Conservation (phyloP, 2,113 vertebrate species). For the Empidonax traillii region DNA sequence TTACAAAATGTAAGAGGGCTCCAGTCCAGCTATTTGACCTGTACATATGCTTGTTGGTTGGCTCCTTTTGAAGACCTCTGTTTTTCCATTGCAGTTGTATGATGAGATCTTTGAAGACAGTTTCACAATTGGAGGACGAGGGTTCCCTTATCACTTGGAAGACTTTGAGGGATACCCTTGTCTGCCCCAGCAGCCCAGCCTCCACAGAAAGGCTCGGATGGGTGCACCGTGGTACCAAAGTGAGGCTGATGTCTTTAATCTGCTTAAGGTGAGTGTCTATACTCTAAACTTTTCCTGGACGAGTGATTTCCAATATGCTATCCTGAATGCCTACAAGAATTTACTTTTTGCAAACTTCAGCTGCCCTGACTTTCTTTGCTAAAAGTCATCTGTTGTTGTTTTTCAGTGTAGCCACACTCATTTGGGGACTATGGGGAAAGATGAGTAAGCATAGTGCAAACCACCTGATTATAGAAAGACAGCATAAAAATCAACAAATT, state of each 20-base stretch:
- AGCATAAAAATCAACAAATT: background rate
- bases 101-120: rapidly evolving
- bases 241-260: conserved; percentile 56
- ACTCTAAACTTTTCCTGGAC: background rate
- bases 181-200: background rate
- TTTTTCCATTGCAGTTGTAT: background rate
- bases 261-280: conserved; percentile 54
- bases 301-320: background rate
- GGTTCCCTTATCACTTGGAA: conserved; percentile 54
- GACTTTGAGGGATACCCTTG: conserved; percentile 68
- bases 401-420: background rate
- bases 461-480: background rate
- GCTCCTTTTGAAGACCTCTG: background rate
- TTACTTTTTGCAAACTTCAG: background rate
- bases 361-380: background rate
- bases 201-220: background rate
- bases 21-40: background rate
- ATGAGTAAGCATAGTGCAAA: background rate
- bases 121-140: background rate
- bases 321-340: background rate
- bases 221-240: conserved; percentile 55
- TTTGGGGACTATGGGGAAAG: background rate
- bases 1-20: background rate
- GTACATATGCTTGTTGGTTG: background rate
- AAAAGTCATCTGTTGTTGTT: background rate